A percentile compares a stretch with the other conserved stretches of the same genome.
phyloP scores from a whole-genome alignment of 2,888 invertebrate species.

The Microchrysa polita region DNA sequence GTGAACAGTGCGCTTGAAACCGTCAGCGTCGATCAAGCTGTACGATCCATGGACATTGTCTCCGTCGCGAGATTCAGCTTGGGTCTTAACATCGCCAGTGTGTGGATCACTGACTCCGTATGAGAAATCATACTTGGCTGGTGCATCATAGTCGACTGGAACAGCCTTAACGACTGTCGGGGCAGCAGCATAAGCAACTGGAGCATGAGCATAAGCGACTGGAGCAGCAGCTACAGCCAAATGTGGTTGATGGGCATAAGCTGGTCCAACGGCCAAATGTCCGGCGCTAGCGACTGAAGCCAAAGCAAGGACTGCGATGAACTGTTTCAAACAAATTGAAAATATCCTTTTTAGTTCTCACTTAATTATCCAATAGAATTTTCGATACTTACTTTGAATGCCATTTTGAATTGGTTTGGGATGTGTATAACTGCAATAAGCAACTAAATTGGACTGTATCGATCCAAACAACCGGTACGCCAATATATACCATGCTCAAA shows the following conservation, averaged over 20 bases:
- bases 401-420: slow-evolving; percentile 36
- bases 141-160: slow-evolving; percentile 52
- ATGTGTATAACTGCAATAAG: slow-evolving; percentile 35
- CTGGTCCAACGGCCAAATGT: slow-evolving; percentile 41
- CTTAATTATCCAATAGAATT: not conserved
- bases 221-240: slow-evolving; percentile 12
- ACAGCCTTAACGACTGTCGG: slow-evolving; percentile 22
- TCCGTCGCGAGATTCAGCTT: slow-evolving; percentile 66
- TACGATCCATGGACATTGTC: slow-evolving; percentile 67
- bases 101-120: slow-evolving; percentile 66
- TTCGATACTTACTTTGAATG: slow-evolving; percentile 44
- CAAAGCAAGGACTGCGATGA: slow-evolving; percentile 47
- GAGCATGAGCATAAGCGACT: slow-evolving; percentile 1
- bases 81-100: slow-evolving; percentile 67
- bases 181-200: slow-evolving; percentile 24
- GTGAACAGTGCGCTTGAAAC: slow-evolving; percentile 67
- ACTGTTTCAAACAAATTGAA: slow-evolving; percentile 41
- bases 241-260: slow-evolving; percentile 28
- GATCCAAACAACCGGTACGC: not conserved
- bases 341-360: not conserved
- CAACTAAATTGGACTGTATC: slow-evolving; percentile 41
- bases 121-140: slow-evolving; percentile 65
- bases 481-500: slow-evolving; percentile 31
- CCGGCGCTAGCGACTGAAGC: slow-evolving; percentile 41
- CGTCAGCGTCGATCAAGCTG: slow-evolving; percentile 67